Evolutionary conservation across 92 coral and sea anemone species (phyloP), one percentile per base, ranked within the genome.

Genomic region (Bergia sp.): DNA sequence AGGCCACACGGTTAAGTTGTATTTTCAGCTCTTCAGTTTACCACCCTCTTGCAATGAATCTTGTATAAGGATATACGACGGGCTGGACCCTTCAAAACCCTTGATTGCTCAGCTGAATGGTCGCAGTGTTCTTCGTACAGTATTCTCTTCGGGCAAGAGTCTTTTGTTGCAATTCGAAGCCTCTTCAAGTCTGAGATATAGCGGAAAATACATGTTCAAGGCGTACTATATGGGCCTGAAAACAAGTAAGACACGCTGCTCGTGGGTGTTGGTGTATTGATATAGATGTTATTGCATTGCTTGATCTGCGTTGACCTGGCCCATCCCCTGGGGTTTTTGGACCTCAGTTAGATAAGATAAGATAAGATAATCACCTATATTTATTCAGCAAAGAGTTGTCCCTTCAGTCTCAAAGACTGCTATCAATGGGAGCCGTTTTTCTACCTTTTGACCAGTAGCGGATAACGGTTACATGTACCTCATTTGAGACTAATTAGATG

Each of bases 101-200:
- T 38, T 72, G 44, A 47, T 84, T 36, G 87, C 87, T 9, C 7
- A 84, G 39, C 11, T 45, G 7, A 84, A 79, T 69, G 87, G 87
- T 23, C 18, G 16, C 13, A 29, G 43, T 0, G 3, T 4, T 72
- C 58, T 79, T 3, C 87, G 10, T 16, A 37, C 61, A 8, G 12
- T 84, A n/a, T 84, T 29, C 67, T 84, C 87, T 21, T 71, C 87
- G 23, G 87, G 87, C 37, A 84, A 79, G 7, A 45, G 42, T 29
- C 39, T 84, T n/a, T 47, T 72, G 79, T n/a, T 84, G 66, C 61
- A 84, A 23, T 84, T 84, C 43, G 77, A 47, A 71, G 29, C 43
- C 47, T 23, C 40, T 37, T 84, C 87, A 21, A 29, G 50, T 45
- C 4, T 84, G 20, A 36, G 66, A 15, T n/a, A 37, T 10, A 71